These are phyloP conservation scores for Drosophila affinis DNA, from an alignment of 2,888 invertebrate genomes.

Conservation along the genomic window DNA sequence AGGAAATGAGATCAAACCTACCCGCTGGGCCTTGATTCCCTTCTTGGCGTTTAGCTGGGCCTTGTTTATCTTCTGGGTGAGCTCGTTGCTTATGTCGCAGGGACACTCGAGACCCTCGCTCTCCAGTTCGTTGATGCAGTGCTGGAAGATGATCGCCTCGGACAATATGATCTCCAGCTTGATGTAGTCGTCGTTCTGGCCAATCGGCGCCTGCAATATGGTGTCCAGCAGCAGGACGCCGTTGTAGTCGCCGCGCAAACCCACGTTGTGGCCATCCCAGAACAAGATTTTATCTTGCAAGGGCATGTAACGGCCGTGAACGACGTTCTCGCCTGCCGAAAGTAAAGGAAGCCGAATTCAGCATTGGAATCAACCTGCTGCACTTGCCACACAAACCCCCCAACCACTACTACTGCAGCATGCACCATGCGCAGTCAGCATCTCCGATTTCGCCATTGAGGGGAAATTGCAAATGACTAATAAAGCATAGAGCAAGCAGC, in stretches of 20 bases:
- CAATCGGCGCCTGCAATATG: slow-evolving; percentile 92
- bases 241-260: slow-evolving; percentile 95
- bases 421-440: slow-evolving; percentile 20
- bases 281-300: slow-evolving; percentile 93
- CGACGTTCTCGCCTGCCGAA: slow-evolving; percentile 84
- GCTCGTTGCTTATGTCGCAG: slow-evolving; percentile 90
- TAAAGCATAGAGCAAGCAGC: neutral
- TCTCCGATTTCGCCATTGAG: slow-evolving; percentile 9
- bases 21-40: slow-evolving; percentile 95
- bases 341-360: neutral
- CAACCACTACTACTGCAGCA: slow-evolving; percentile 2
- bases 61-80: slow-evolving; percentile 89
- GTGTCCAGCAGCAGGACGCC: slow-evolving; percentile 95
- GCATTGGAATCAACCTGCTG: neutral
- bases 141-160: slow-evolving; percentile 93
- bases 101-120: slow-evolving; percentile 90
- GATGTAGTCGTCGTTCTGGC: slow-evolving; percentile 90
- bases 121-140: slow-evolving; percentile 90
- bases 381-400: neutral
- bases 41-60: slow-evolving; percentile 90
- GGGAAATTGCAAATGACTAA: slow-evolving; percentile 18
- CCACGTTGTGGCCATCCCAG: slow-evolving; percentile 91
- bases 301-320: slow-evolving; percentile 90
- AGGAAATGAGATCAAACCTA: slow-evolving; percentile 82
- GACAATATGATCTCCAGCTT: slow-evolving; percentile 93